Evolutionary conservation across 2,113 vertebrate species (phyloP).

Genomic region (Callocephalon fimbriatum): DNA sequence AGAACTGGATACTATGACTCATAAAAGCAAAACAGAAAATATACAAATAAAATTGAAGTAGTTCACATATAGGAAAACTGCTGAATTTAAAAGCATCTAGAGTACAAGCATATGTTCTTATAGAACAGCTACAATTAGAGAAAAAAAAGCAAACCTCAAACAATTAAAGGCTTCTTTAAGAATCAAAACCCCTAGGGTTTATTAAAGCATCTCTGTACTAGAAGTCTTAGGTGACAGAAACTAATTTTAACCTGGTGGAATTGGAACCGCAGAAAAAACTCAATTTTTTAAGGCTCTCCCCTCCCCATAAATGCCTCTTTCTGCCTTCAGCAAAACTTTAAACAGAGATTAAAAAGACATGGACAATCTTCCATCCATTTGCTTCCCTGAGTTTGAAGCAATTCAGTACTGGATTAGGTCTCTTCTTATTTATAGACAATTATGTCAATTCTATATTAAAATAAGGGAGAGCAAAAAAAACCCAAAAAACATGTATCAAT

Average conservation of each 20-base stretch:
- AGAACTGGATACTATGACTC: conserved; percentile 5
- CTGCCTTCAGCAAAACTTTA: not conserved
- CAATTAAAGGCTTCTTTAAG: not conserved
- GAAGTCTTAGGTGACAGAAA: not conserved
- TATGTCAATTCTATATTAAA: not conserved
- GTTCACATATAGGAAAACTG: not conserved
- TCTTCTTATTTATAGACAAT: not conserved
- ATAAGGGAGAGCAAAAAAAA: not conserved
- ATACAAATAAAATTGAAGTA: not conserved
- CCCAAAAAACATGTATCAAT: not conserved
- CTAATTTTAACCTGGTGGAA: not conserved
- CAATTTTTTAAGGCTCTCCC: not conserved
- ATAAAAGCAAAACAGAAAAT: conserved; percentile 19
- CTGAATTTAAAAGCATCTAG: not conserved
- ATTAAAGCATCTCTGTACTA: not conserved
- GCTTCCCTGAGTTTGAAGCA: not conserved
- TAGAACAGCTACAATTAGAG: not conserved
- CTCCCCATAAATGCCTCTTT: not conserved
- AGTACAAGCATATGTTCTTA: not conserved
- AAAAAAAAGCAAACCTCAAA: not conserved
- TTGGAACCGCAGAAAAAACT: not conserved
- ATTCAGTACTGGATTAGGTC: not conserved
- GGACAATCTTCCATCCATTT: not conserved
- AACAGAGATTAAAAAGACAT: not conserved
- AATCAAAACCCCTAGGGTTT: not conserved